These are phyloP conservation scores for Zonotrichia albicollis DNA, from an alignment of 2,797 vertebrate genomes.

Conservation along the genomic window DNA sequence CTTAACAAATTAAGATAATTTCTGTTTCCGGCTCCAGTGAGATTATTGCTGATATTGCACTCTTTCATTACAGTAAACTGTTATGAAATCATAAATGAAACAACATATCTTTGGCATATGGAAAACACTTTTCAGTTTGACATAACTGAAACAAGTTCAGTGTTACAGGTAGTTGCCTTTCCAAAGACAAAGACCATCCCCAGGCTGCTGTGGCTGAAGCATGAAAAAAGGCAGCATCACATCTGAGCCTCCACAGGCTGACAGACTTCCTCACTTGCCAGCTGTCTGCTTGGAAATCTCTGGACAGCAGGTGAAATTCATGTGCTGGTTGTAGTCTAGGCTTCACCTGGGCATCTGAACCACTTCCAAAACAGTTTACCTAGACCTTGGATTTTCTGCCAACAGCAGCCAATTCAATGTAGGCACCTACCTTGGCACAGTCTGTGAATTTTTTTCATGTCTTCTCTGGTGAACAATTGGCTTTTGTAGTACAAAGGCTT, in stretches of 20 bases:
- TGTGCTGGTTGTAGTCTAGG: background rate
- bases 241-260: background rate
- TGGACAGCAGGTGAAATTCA: background rate
- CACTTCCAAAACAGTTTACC: background rate
- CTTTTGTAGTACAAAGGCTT: background rate
- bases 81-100: background rate
- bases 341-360: background rate
- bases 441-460: background rate
- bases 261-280: background rate
- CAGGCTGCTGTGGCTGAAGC: background rate
- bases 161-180: background rate
- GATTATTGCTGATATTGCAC: background rate
- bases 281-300: background rate
- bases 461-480: background rate
- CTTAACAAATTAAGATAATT: background rate
- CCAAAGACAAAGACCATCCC: background rate
- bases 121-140: background rate
- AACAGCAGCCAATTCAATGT: rapidly evolving
- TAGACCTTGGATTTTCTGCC: background rate
- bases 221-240: background rate
- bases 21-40: background rate
- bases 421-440: background rate
- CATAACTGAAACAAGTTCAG: background rate
- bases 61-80: background rate
- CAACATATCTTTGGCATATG: background rate